phyloP scores from a whole-genome alignment of 92 coral and sea anemone species.

The Porites evermanni region DNA sequence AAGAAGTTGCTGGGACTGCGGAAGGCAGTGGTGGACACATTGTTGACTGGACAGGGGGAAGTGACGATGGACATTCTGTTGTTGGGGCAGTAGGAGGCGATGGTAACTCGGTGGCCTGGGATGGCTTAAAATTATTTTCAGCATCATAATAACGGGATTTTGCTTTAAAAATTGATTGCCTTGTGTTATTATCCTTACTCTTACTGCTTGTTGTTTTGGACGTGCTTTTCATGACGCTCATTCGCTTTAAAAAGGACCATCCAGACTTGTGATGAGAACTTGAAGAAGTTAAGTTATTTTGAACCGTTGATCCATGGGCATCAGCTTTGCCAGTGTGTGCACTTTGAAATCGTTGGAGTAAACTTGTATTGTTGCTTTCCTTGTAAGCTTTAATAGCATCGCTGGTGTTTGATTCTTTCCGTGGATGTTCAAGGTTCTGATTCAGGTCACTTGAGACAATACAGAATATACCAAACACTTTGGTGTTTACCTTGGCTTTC shows the following conservation, averaged over 20 bases:
- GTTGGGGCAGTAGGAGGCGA: background rate
- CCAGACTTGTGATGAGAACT: background rate
- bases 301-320: background rate
- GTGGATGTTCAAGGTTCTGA: background rate
- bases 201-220: background rate
- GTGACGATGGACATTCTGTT: background rate
- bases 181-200: background rate
- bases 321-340: background rate
- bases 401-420: conserved; percentile 1
- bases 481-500: conserved; percentile 14
- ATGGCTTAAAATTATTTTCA: background rate
- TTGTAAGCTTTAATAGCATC: conserved; percentile 15
- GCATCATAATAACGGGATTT: background rate
- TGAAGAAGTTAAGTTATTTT: background rate
- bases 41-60: background rate
- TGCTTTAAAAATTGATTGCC: background rate
- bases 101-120: background rate
- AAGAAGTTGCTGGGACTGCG: background rate
- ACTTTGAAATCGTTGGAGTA: background rate
- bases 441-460: conserved; percentile 10
- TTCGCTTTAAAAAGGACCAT: background rate
- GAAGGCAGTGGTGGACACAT: background rate
- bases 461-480: conserved; percentile 24
- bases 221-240: background rate
- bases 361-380: background rate